Evolutionary conservation across 2,113 vertebrate genomes (phyloP), one percentile per base, ranked within the genome.

Genomic region (Amphiprion percula): DNA sequence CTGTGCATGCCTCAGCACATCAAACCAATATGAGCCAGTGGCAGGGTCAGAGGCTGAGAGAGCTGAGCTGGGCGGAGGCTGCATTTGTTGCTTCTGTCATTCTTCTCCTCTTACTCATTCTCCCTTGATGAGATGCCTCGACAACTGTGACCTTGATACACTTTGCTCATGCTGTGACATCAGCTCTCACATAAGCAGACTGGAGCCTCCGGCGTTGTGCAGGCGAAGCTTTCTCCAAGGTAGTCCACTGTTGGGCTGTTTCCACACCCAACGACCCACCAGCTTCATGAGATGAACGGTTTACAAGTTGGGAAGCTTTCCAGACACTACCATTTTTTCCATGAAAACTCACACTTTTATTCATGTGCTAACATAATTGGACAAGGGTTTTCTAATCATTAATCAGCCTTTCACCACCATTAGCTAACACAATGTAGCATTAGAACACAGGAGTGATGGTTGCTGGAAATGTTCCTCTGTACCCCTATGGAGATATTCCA

Each of bases 111-210:
- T 60, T 71, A 74, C 65, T 80, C 63, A 72, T 63, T 77, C 84
- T 79, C 46, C 49, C 61, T 69, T 62, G 69, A 86, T 75, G 78
- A 82, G 64, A 80, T 65, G 37, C 33, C 63, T 83, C 49, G 70
- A 81, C 88, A 82, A 65, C 28, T 1, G 56, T 75, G 88, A 88
- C 88, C 87, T 89, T 83, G 83, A 65, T 68, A 12, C 80, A 68
- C 26, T 37, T 44, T 52, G 79, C 50, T 53, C 68, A 74, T 71
- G 75, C 23, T 63, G 26, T 74, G 78, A 81, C 73, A 74, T 79
- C 16, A 63, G 33, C 46, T 21, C 49, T 63, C 73, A 64, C 67
- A 66, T 33, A 69, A 17, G 68, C 26, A 19, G 15, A n/a, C 47
- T 70, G 53, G 44, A 47, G 53, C 76, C 62, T 30, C 10, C 1